Evolutionary conservation across 2,113 vertebrate genomes (phyloP), one percentile per base, ranked within the genome.

Genomic region (Corythoichthys haematopterus): DNA sequence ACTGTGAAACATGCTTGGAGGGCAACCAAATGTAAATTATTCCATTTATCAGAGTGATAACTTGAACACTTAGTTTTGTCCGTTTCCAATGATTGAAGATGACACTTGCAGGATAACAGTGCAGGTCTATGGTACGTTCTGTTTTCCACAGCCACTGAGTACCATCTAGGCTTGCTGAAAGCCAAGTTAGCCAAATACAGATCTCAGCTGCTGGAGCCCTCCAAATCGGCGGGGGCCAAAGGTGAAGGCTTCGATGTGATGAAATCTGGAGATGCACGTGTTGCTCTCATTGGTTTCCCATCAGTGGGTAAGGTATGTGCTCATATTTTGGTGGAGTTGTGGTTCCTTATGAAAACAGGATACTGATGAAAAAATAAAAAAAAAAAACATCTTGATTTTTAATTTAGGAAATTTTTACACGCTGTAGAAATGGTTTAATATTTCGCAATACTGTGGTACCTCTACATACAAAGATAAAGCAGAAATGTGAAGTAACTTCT

Each of bases 161-260:
- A 99, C 85, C 97, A 99, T 77, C 91, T 99, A 13, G 97, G 97
- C 58, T 88, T 99, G 84, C 92, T 99, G 74, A 99, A 99, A 81
- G 97, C 97, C 37, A 99, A 99, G 69, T 90, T 99, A 3, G 97
- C 97, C 2, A 99, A 98, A 46, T 99, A 99, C 87, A 92, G 97
- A 89, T 91, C 96, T 65, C 97, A 99, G 83, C 90, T 99, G 28
- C 84, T 99, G 57, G 97, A 99, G 66, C 97, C 97, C 0, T 94
- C 96, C 68, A 98, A 99, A 66, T 93, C 95, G 0, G 90, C 95
- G 0, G 93, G 95, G 0, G 92, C 91, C 1, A 99, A 99, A 91
- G 97, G 97, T 6, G 97, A 99, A 74, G 97, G 97, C 76, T 99
- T 99, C 0, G 97, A 99, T 93, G 97, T 99, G 51, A 99, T 99